phyloP scores from a whole-genome alignment of 2,888 invertebrate genomes.

The Watsonalla cultraria region DNA sequence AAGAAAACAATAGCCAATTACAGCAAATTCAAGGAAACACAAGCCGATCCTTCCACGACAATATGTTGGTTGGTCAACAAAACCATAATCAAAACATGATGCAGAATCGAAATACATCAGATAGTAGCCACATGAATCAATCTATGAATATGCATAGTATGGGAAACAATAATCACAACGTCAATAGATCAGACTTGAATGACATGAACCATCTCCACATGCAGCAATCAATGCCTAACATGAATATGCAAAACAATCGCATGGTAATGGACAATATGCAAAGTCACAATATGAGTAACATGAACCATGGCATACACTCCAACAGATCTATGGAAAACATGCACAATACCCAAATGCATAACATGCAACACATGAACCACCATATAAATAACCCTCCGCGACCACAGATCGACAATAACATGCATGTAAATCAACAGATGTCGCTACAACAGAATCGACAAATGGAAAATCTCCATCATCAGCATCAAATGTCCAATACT shows the following conservation, averaged over 20 bases:
- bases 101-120: slow-evolving; percentile 59
- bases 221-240: slow-evolving; percentile 57
- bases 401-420: slow-evolving; percentile 58
- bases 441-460: slow-evolving; percentile 64
- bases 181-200: slow-evolving; percentile 55
- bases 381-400: slow-evolving; percentile 54
- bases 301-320: slow-evolving; percentile 61
- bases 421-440: slow-evolving; percentile 68
- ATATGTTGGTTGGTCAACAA: slow-evolving; percentile 51
- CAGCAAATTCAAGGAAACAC: slow-evolving; percentile 51
- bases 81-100: slow-evolving; percentile 59
- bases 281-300: slow-evolving; percentile 57
- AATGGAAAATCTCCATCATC: slow-evolving; percentile 67
- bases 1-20: slow-evolving; percentile 56
- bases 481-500: slow-evolving; percentile 67
- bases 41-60: slow-evolving; percentile 62
- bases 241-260: slow-evolving; percentile 67
- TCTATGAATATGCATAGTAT: slow-evolving; percentile 65
- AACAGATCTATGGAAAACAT: slow-evolving; percentile 65
- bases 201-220: slow-evolving; percentile 70
- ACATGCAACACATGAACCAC: slow-evolving; percentile 68
- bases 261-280: slow-evolving; percentile 72
- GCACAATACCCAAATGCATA: slow-evolving; percentile 64
- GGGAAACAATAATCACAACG: slow-evolving; percentile 51
- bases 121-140: slow-evolving; percentile 60